phyloP scores from a whole-genome alignment of 2,888 invertebrate genomes.

The Horisme vitalbata region DNA sequence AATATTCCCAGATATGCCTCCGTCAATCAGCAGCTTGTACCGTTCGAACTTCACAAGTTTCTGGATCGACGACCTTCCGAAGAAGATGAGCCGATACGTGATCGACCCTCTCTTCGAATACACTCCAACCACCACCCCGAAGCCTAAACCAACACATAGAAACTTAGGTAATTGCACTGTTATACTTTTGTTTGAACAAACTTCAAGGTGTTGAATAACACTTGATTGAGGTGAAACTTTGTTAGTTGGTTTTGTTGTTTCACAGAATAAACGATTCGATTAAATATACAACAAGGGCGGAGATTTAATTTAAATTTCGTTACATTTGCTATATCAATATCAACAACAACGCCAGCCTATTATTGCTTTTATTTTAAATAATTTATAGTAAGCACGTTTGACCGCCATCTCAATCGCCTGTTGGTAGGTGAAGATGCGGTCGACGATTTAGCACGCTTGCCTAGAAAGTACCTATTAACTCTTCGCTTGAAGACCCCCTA shows the following conservation, averaged over 20 bases:
- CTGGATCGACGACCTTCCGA: constrained; percentile 93
- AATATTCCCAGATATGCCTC: constrained; percentile 87
- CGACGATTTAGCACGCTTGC: no score
- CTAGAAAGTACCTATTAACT: no score
- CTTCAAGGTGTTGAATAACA: constrained; percentile 6
- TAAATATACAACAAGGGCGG: no score
- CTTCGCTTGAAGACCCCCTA: no score
- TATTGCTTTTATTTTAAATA: no score
- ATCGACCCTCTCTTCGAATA: constrained; percentile 68
- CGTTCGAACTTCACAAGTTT: constrained; percentile 90
- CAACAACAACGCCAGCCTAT: no score
- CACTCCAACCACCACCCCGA: constrained; percentile 50
- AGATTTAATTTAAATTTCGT: background rate
- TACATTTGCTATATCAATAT: no score
- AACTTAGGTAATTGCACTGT: constrained; percentile 45
- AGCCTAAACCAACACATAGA: constrained; percentile 54
- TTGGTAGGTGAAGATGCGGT: no score
- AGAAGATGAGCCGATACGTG: constrained; percentile 84
- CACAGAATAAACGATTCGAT: background rate
- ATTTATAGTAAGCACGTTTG: no score
- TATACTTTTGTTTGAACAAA: constrained; percentile 21
- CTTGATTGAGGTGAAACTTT: background rate
- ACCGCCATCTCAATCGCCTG: no score
- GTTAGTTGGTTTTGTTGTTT: background rate
- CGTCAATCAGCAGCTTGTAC: constrained; percentile 88